These are phyloP conservation scores for Gisinianus flammeolus DNA, from an alignment of 2,888 invertebrate species.

Conservation along the genomic window DNA sequence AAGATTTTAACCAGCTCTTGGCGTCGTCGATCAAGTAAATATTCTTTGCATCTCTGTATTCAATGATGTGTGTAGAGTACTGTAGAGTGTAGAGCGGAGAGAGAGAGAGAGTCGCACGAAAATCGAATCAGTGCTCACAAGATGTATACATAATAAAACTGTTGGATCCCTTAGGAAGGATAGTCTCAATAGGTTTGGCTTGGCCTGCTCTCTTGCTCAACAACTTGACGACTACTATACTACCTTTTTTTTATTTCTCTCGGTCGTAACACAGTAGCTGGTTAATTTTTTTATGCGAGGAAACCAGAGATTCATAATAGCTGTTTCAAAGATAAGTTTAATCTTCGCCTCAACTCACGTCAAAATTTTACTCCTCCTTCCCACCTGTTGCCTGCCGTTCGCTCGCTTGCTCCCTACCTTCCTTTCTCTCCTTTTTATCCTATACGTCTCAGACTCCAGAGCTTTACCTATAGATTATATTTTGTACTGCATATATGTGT, in stretches of 20 bases:
- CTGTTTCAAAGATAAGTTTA: conserved; percentile 58
- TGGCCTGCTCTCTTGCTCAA: background rate
- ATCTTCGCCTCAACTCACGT: conserved; percentile 58
- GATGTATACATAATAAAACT: background rate
- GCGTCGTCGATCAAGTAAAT: conserved; percentile 38
- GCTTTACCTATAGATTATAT: background rate
- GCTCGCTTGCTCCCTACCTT: conserved; percentile 28
- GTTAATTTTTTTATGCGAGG: conserved; percentile 55
- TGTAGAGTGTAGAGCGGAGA: background rate
- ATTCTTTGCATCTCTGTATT: conserved; percentile 5
- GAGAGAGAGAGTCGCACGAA: background rate
- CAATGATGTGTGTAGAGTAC: background rate
- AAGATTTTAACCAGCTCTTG: conserved; percentile 42
- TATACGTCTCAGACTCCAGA: conserved; percentile 6
- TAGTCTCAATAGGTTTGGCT: background rate
- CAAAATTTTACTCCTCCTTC: conserved; percentile 57
- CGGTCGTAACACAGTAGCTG: conserved; percentile 59
- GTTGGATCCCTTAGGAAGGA: background rate
- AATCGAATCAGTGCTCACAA: background rate
- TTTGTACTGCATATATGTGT: too few species aligned
- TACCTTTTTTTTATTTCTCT: conserved; percentile 31
- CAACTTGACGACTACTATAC: conserved; percentile 4
- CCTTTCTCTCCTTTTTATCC: conserved; percentile 22
- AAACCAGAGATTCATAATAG: conserved; percentile 59
- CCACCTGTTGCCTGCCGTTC: conserved; percentile 58